phyloP scores from a whole-genome alignment of 2,113 vertebrate species.

The Epinephelus fuscoguttatus region DNA sequence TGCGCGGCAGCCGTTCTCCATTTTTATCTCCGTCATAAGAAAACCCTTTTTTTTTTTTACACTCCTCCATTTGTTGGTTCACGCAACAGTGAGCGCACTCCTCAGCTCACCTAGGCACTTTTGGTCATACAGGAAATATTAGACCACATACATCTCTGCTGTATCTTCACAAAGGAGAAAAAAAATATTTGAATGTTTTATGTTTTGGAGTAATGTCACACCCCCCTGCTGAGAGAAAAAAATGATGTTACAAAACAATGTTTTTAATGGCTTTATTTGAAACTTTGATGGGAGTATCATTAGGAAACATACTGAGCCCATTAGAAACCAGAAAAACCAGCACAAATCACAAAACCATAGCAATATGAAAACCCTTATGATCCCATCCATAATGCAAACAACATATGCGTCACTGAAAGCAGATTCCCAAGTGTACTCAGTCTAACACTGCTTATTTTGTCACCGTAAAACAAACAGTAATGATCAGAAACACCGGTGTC shows the following conservation, averaged over 20 bases:
- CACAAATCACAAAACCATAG: background rate
- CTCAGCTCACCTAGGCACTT: background rate
- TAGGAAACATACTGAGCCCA: conserved; percentile 17
- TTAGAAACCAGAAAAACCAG: conserved; percentile 23
- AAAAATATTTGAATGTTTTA: background rate
- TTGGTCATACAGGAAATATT: background rate
- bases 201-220: background rate
- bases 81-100: conserved; percentile 5
- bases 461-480: background rate
- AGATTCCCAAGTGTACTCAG: too few species aligned
- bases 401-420: background rate
- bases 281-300: conserved; percentile 12
- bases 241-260: background rate
- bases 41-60: conserved; percentile 40
- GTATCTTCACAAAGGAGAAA: background rate
- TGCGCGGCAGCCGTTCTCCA: conserved; percentile 38
- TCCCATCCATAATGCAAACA: background rate
- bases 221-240: background rate
- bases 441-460: background rate
- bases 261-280: background rate
- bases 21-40: conserved; percentile 56
- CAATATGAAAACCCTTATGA: background rate
- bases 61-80: conserved; percentile 43
- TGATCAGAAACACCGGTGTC: conserved; percentile 12
- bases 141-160: background rate